Conservation (phyloP, 92 coral and sea anemone genomes). For the Porites lobata region DNA sequence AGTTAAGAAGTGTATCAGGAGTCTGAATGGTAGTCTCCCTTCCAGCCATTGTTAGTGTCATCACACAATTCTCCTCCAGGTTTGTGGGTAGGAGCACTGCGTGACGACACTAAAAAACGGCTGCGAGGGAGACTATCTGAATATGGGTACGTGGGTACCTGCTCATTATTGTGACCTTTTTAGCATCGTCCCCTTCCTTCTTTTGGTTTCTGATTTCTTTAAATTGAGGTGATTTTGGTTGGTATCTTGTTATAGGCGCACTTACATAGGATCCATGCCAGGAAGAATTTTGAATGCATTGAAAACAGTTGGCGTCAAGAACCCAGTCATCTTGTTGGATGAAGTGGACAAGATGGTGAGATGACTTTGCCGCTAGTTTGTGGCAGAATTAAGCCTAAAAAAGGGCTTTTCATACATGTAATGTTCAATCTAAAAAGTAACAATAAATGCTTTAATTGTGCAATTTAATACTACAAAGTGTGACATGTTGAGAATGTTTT, state of each 20-base stretch:
- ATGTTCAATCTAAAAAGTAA: neutral
- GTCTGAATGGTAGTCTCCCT: too few relatives aligned
- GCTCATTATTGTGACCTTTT: too few relatives aligned
- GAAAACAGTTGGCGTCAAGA: constrained; percentile 83
- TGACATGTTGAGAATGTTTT: neutral
- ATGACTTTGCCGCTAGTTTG: neutral
- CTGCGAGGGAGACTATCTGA: too few relatives aligned
- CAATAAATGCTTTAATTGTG: neutral
- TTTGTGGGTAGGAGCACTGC: too few relatives aligned
- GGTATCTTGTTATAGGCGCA: constrained; percentile 66
- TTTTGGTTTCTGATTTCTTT: neutral
- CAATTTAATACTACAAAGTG: neutral
- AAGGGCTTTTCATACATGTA: neutral
- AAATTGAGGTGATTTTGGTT: too few relatives aligned
- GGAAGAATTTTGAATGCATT: constrained; percentile 89
- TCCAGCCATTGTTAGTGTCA: too few relatives aligned
- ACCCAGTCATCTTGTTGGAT: constrained; percentile 91
- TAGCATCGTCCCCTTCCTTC: neutral
- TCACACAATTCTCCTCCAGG: too few relatives aligned
- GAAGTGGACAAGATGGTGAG: constrained; percentile 94
- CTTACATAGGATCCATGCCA: constrained; percentile 95
- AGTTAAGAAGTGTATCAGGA: too few relatives aligned
- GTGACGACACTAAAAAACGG: too few relatives aligned
- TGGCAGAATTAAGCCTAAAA: neutral
- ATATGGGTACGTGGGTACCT: too few relatives aligned